Base-by-base conservation (phyloP, 2,113 vertebrate species). In the Dasyurus viverrinus region DNA sequence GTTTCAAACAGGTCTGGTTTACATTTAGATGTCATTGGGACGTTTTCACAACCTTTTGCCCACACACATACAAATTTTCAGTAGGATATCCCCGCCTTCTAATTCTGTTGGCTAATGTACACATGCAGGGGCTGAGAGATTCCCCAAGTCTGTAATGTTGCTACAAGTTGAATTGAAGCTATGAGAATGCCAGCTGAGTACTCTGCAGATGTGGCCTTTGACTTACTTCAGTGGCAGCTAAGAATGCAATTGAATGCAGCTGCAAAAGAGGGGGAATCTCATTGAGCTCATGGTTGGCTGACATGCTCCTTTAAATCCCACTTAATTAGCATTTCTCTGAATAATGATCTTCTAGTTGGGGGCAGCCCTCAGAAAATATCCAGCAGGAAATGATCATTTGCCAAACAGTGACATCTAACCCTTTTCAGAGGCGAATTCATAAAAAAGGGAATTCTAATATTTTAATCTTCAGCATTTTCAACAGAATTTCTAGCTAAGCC, bases 191-290 rank as follows among this genome's bases (percentile, higher is more conserved):
- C n/a, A 57, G 19, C 48, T 52, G 76, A 27, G 24, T 50, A 93
- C 95, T 84, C 10, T 0, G 53, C 90, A 94, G 94, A 95, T 94
- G 93, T 93, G 53, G 89, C 93, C 93, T 90, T 91, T 89, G 94
- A 91, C 94, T 97, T 94, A 95, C 94, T 93, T 93, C 92, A 89
- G 92, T 93, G 93, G 97, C 94, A 95, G 93, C 92, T 96, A 93
- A 92, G 53, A 92, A 93, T 90, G 93, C 60, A 95, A 94, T 93
- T 3, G 2, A 90, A 89, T 60, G 23, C 94, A 96, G 95, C 95
- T 96, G 94, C 76, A 91, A 89, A 57, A 54, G 95, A 94, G 53
- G 46, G 36, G 57, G 14, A 47, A 42, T 84, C 8, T 26, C 26
- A 84, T 92, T 53, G 95, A 94, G 94, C 90, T 95, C 90, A 60